Base-by-base conservation (phyloP, 2,888 invertebrate species). In the Tachina fera region DNA sequence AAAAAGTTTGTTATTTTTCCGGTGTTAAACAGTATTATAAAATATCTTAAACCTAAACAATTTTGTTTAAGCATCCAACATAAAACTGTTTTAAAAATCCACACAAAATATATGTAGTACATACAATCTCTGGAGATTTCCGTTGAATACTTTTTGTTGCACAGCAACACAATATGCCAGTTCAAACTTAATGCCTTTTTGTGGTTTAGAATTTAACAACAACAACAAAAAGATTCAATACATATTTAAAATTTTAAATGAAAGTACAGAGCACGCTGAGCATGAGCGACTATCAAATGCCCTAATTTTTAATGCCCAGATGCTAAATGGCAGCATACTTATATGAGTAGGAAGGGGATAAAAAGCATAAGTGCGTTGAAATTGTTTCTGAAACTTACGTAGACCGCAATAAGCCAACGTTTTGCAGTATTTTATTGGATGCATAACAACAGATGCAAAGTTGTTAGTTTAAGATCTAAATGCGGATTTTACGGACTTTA, bases 131-230 rank as follows among this genome's bases (percentile, higher is more conserved):
- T 74, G n/a, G 60, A 65, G 58, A 51, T 49, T 60, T 74, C 1
- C n/a, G 5, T 56, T 19, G 9, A 53, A 9, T 49, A 6, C 5
- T 49, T 16, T 53, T 53, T 19, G 16, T 53, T 61, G 39, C 31
- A 67, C 16, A 22, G 10, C 31, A 47, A 51, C 9, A 53, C 56
- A 65, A 31, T 43, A 19, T 72, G 53, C 45, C 58, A 65, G 45
- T 79, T 79, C 19, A 61, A 31, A 71, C 56, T 72, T 72, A 72
- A 72, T 72, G 19, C 47, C 65, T 58, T 72, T 80, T 70, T 80
- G 79, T 49, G 72, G 56, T 71, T 72, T 39, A 65, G 31, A 70
- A 61, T 31, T 16, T 71, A 71, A 53, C 39, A 63, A 11, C 45
- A 31, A 31, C 0, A 6, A 31, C 5, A 5, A 31, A 31, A 71